These are phyloP conservation scores for Brienomyrus brachyistius DNA, from an alignment of 2,113 vertebrate species.

Conservation along the genomic window DNA sequence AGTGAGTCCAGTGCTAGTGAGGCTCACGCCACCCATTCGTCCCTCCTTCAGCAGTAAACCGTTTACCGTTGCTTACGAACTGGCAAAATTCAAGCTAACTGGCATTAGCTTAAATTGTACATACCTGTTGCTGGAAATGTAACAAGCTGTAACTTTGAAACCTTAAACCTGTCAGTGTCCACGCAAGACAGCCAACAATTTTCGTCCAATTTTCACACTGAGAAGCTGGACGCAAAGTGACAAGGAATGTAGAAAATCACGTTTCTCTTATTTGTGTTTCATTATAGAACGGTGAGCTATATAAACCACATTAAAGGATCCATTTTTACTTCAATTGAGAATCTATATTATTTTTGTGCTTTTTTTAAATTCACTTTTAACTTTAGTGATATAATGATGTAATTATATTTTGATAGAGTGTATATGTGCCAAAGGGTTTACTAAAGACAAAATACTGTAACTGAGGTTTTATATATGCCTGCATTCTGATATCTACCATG, in stretches of 20 bases:
- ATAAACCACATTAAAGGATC: constrained; percentile 10
- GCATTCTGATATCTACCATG: constrained; percentile 52
- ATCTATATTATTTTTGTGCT: constrained; percentile 17
- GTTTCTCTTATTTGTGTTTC: constrained; percentile 10
- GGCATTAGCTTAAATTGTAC: background rate
- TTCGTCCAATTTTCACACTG: background rate
- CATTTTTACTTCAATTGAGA: constrained; percentile 4
- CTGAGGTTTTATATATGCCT: constrained; percentile 21
- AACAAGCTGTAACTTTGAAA: background rate
- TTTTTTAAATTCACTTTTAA: background rate
- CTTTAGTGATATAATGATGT: constrained; percentile 15
- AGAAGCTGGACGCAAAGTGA: constrained; percentile 4
- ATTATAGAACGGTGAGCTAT: constrained; percentile 4
- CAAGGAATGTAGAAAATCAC: constrained; percentile 9
- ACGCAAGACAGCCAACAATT: background rate
- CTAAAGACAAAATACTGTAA: constrained; percentile 63
- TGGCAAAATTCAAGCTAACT: background rate
- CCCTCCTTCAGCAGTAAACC: background rate
- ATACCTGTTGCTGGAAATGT: background rate
- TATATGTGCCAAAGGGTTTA: constrained; percentile 75
- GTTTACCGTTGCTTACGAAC: background rate
- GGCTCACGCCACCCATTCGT: background rate
- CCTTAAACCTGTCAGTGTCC: background rate
- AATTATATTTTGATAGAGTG: constrained; percentile 18
- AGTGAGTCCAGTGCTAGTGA: background rate